Evolutionary conservation across 2,797 vertebrate genomes (phyloP), one percentile per base, ranked within the genome.

Genomic region (Manis crassicaudata): DNA sequence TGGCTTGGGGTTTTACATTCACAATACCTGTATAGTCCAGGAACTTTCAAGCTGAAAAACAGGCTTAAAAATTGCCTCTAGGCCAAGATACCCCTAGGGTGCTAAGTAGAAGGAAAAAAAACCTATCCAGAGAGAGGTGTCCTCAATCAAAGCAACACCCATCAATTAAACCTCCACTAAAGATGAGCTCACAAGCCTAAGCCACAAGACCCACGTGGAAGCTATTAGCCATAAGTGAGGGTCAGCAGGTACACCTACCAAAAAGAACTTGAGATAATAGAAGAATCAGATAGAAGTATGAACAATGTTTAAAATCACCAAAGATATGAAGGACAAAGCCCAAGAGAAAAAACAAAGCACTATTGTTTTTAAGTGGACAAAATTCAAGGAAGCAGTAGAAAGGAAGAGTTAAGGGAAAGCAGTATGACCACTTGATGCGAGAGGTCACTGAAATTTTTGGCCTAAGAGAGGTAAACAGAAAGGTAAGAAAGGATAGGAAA

Each of bases 21-120:
- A 85, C 0, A 77, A 56, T 40, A 29, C 13, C 60, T 60, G 0
- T 1, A 23, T 5, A 85, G 37, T 82, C 32, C 12, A 63, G 14
- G 46, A 92, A 80, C 11, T 92, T 95, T 83, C 20, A 65, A 79
- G 88, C 16, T 43, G 50, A 65, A 90, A 94, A 94, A 63, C 13
- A 40, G 32, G 43, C 32, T 75, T 40, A 68, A 82, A 72, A 86
- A 29, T 35, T 29, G 35, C 43, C 60, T 75, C 37, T 68, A 32
- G 40, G 73, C 32, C 32, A 65, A n/a, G 35, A 85, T 75, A 70
- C 3, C 23, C 58, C 27, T 56, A 46, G 1, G 25, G 7, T 72
- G 7, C 54, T 82, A 54, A 54, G 43, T 92, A 87, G 32, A 54
- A 92, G 63, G 46, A 93, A 76, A 76, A 11, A 88, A 89, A 73